Evolutionary conservation across 2,888 invertebrate genomes (phyloP).

Genomic region (Tetanocera ferruginea): DNA sequence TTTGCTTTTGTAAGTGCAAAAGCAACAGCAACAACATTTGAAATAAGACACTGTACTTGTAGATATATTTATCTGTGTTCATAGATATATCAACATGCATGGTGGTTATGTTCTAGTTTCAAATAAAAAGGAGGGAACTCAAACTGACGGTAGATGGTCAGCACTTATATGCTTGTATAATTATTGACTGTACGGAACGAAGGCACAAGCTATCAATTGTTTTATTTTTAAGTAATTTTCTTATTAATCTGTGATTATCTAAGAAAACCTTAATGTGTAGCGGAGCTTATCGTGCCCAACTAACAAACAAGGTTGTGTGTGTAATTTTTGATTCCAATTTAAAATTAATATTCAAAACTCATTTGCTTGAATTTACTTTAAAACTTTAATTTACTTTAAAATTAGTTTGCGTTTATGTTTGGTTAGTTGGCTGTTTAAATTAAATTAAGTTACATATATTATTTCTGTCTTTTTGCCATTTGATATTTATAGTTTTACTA

Average conservation of each 20-base stretch:
- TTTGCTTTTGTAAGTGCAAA: too few species aligned
- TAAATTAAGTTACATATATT: background rate
- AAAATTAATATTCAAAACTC: background rate
- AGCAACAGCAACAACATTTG: background rate
- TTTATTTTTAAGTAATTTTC: background rate
- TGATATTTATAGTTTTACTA: background rate
- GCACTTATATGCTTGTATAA: background rate
- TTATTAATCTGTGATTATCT: too few species aligned
- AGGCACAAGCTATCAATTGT: background rate
- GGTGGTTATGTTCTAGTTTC: background rate
- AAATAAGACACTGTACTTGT: background rate
- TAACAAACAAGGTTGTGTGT: background rate
- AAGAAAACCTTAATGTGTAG: too few species aligned
- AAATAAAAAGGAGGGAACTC: too few species aligned
- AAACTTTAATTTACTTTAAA: background rate
- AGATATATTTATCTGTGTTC: background rate
- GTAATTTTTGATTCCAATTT: background rate
- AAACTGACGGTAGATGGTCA: too few species aligned
- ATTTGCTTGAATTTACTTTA: background rate
- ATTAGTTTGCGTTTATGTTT: background rate
- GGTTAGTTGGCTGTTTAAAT: background rate
- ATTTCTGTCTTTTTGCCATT: too few species aligned
- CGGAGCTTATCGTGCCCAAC: background rate
- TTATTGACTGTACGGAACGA: background rate
- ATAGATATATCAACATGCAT: background rate